phyloP scores from a whole-genome alignment of 2,888 invertebrate genomes.

The Dromius quadrimaculatus region DNA sequence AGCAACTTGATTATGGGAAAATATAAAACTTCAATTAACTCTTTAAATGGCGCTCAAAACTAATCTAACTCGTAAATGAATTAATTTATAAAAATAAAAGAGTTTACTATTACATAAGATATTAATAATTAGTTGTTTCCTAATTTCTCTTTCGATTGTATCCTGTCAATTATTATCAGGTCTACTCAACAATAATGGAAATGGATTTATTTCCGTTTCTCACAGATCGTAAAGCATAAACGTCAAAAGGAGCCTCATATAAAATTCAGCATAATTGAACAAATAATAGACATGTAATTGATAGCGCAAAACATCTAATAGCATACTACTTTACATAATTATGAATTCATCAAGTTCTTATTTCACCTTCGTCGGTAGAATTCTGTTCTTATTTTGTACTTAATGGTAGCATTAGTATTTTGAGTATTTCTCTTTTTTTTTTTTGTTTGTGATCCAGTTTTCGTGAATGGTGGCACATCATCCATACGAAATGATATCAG shows the following conservation, averaged over 20 bases:
- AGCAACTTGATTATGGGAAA: constrained; percentile 25
- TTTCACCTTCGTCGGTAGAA: constrained; percentile 17
- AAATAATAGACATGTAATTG: constrained; percentile 8
- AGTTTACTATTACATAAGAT: constrained; percentile 26
- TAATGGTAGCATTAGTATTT: too few relatives aligned
- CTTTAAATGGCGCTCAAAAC: background rate
- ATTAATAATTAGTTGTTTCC: constrained; percentile 30
- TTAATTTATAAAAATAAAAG: constrained; percentile 3
- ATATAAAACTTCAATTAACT: constrained; percentile 2
- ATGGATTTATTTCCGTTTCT: constrained; percentile 17
- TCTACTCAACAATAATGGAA: constrained; percentile 16
- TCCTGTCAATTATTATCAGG: constrained; percentile 25
- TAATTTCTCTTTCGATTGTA: constrained; percentile 28
- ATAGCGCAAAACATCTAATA: constrained; percentile 30
- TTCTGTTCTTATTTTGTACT: too few relatives aligned
- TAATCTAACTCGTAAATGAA: constrained; percentile 13
- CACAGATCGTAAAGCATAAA: constrained; percentile 16
- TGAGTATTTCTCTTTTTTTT: too few relatives aligned
- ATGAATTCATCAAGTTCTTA: constrained; percentile 13
- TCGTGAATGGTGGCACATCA: too few relatives aligned
- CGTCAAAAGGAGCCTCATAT: background rate
- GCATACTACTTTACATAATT: constrained; percentile 18
- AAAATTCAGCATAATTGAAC: constrained; percentile 14
- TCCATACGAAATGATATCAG: too few relatives aligned
- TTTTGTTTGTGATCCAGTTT: too few relatives aligned